phyloP scores from a whole-genome alignment of 2,888 invertebrate genomes.

The Zygothrica quintamaculata region DNA sequence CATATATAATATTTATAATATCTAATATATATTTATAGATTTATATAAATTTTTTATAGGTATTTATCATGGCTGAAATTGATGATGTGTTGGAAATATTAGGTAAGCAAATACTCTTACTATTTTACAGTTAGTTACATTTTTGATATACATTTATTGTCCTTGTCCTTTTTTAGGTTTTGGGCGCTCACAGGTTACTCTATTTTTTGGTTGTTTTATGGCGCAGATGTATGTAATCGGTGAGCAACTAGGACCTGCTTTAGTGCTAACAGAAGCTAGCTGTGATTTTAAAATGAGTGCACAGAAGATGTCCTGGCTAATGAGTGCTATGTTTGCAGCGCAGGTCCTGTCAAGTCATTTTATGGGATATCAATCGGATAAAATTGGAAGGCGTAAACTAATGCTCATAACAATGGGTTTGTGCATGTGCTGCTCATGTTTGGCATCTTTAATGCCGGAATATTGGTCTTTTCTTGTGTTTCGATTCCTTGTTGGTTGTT shows the following conservation, averaged over 20 bases:
- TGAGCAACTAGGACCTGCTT: slow-evolving; percentile 35
- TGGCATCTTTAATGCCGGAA: slow-evolving; percentile 45
- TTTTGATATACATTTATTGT: neutral
- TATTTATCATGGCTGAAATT: slow-evolving; percentile 20
- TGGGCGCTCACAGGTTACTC: slow-evolving; percentile 36
- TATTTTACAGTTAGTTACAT: fast-evolving
- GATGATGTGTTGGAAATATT: slow-evolving; percentile 40
- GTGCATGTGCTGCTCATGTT: slow-evolving; percentile 15
- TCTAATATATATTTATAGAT: no score
- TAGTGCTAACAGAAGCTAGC: slow-evolving; percentile 21
- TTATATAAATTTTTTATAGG: neutral
- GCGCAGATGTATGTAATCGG: slow-evolving; percentile 37
- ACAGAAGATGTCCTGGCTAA: slow-evolving; percentile 34
- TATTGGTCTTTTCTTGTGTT: slow-evolving; percentile 36
- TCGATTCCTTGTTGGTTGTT: slow-evolving; percentile 29
- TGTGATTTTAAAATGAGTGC: slow-evolving; percentile 38
- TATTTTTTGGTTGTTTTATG: slow-evolving; percentile 21
- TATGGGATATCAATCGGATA: slow-evolving; percentile 46
- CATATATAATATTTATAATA: no score
- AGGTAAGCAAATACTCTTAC: slow-evolving; percentile 37
- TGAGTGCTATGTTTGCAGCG: slow-evolving; percentile 15
- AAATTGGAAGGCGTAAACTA: slow-evolving; percentile 34
- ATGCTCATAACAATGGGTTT: slow-evolving; percentile 13
- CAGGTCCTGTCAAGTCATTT: slow-evolving; percentile 31
- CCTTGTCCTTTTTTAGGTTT: slow-evolving; percentile 28